Conservation (phyloP, 2,888 invertebrate genomes). For the Deilephila elpenor region DNA sequence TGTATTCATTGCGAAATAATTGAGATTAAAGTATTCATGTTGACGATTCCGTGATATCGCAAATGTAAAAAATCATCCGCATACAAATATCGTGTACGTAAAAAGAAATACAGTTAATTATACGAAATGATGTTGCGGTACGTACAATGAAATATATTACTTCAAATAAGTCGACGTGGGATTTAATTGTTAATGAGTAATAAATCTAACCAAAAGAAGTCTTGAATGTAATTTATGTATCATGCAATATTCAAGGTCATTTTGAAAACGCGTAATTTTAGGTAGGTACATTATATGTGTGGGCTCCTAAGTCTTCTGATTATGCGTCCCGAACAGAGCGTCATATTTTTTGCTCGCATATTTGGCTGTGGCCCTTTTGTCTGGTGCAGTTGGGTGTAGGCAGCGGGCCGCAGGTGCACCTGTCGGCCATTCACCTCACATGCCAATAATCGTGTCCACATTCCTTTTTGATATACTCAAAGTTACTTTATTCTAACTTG, state of each 20-base stretch:
- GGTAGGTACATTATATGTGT: conserved; percentile 42
- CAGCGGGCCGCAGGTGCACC: conserved; percentile 69
- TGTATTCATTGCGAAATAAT: conserved; percentile 9
- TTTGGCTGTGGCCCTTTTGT: conserved; percentile 64
- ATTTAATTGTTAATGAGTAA: neutral
- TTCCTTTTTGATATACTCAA: conserved; percentile 43
- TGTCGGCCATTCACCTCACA: conserved; percentile 69
- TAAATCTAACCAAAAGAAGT: neutral
- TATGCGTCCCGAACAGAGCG: conserved; percentile 35
- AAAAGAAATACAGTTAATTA: neutral
- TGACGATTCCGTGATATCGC: neutral
- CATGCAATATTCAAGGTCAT: neutral
- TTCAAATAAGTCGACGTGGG: neutral
- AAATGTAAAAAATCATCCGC: neutral
- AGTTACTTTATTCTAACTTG: neutral
- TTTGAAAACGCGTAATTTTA: neutral
- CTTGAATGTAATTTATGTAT: neutral
- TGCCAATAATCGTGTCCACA: conserved; percentile 56
- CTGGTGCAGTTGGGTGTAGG: conserved; percentile 54
- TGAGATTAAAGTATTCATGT: neutral
- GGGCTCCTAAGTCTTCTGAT: conserved; percentile 58
- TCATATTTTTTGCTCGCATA: conserved; percentile 68
- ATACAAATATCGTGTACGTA: neutral
- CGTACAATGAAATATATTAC: neutral
- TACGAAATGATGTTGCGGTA: neutral